Conservation (phyloP, 2,797 vertebrate genomes). For the Parauchenoglanis punctatus region DNA sequence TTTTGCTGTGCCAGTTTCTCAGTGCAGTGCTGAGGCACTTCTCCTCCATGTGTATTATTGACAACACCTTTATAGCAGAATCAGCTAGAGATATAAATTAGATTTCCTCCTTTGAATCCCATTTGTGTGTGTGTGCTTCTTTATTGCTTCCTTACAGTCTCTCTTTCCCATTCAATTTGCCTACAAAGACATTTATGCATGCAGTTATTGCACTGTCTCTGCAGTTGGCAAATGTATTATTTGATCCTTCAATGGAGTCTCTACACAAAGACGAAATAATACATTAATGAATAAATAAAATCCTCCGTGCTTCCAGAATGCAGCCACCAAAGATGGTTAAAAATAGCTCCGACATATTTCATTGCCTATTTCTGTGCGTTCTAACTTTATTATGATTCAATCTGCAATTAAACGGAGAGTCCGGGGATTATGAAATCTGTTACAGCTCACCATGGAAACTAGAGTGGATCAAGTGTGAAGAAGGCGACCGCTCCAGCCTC, state of each 20-base stretch:
- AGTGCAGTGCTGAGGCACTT: background rate
- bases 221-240: background rate
- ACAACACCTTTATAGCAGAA: background rate
- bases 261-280: background rate
- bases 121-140: background rate
- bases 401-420: constrained; percentile 54
- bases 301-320: constrained; percentile 1
- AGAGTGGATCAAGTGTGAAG: constrained; percentile 43
- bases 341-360: constrained; percentile 48
- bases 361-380: constrained; percentile 44
- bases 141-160: background rate
- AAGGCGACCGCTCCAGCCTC: constrained; percentile 28
- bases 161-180: background rate
- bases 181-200: constrained; percentile 1
- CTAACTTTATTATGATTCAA: constrained; percentile 57
- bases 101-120: constrained; percentile 3
- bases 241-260: background rate
- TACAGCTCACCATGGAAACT: constrained; percentile 59
- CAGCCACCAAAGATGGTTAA: constrained; percentile 37
- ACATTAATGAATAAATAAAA: background rate
- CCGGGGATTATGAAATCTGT: constrained; percentile 52
- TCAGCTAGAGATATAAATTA: background rate
- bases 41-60: background rate
- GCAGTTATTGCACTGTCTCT: background rate
- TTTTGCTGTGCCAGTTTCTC: background rate